Conservation (phyloP, 1,140 invertebrate genomes). For the Bombus soroeensis region DNA sequence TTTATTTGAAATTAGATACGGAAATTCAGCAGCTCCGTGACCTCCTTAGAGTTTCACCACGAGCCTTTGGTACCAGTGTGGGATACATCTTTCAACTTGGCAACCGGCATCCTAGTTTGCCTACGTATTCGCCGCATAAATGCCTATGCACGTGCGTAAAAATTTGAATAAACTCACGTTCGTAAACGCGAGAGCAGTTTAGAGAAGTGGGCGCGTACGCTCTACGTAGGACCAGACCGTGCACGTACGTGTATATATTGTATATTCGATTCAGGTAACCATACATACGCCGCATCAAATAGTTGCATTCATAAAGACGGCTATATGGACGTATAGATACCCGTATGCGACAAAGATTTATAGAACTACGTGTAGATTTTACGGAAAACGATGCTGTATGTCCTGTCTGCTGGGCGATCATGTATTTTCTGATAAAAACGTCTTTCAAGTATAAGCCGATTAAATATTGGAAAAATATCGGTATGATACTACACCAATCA, state of each 20-base stretch:
- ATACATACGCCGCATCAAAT: slow-evolving; percentile 9
- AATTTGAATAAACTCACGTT: slow-evolving; percentile 43
- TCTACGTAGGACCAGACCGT: neutral
- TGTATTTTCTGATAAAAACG: neutral
- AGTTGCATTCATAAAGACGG: slow-evolving; percentile 27
- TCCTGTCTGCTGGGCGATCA: neutral
- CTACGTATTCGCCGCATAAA: slow-evolving; percentile 21
- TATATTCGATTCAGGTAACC: slow-evolving; percentile 12
- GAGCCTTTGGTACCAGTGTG: neutral
- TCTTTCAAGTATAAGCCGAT: neutral
- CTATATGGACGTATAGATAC: neutral
- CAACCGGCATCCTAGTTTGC: slow-evolving; percentile 10
- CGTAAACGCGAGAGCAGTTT: slow-evolving; percentile 31
- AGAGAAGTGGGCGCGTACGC: neutral
- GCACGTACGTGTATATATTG: neutral
- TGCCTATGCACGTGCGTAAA: slow-evolving; percentile 34
- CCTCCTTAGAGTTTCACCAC: slow-evolving; percentile 38
- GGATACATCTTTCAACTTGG: slow-evolving; percentile 42
- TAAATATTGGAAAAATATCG: neutral
- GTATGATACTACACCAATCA: neutral
- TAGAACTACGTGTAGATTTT: slow-evolving; percentile 5
- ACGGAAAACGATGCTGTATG: no score
- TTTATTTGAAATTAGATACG: slow-evolving; percentile 38
- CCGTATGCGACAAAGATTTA: slow-evolving; percentile 22
- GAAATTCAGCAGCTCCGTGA: slow-evolving; percentile 29